phyloP scores from a whole-genome alignment of 53 echinoderm and acorn worm genomes.

The Echinometra lucunter region DNA sequence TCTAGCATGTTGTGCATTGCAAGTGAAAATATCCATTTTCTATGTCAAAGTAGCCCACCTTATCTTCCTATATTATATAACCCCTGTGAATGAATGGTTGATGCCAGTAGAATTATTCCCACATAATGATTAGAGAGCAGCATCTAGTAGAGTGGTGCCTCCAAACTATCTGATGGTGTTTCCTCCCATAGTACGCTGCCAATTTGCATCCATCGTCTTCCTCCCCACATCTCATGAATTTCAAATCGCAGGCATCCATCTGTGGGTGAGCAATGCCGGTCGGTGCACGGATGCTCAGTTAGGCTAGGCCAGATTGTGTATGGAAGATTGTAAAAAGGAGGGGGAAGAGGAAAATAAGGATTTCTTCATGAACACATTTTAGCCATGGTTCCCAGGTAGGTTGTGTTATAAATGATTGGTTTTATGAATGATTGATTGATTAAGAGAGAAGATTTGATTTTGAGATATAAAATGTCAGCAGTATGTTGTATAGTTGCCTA shows the following conservation, averaged over 20 bases:
- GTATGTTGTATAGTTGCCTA: not conserved
- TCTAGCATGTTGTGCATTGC: not conserved
- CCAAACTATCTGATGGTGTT: not conserved
- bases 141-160: slow-evolving; percentile 16
- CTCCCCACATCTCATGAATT: slow-evolving; percentile 49
- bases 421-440: not conserved
- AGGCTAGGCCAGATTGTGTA: not conserved
- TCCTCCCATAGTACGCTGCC: slow-evolving; percentile 1
- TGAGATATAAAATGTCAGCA: not conserved
- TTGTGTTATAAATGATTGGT: not conserved
- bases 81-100: slow-evolving; percentile 17
- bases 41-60: not conserved
- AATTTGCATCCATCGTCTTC: not conserved
- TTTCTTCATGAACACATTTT: slow-evolving; percentile 41
- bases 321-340: not conserved
- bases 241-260: slow-evolving; percentile 12
- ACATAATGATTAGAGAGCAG: too few relatives aligned
- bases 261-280: slow-evolving; percentile 34
- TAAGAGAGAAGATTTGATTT: not conserved
- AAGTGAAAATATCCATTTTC: not conserved
- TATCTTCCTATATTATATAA: not conserved
- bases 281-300: not conserved
- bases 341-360: slow-evolving; percentile 10
- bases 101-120: slow-evolving; percentile 55
- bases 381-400: slow-evolving; percentile 64